Percentiles rank a stretch among this genome's conserved stretches.
These are phyloP conservation scores for Tenthredo amoena DNA, from an alignment of 2,888 invertebrate species.

Conservation along the genomic window DNA sequence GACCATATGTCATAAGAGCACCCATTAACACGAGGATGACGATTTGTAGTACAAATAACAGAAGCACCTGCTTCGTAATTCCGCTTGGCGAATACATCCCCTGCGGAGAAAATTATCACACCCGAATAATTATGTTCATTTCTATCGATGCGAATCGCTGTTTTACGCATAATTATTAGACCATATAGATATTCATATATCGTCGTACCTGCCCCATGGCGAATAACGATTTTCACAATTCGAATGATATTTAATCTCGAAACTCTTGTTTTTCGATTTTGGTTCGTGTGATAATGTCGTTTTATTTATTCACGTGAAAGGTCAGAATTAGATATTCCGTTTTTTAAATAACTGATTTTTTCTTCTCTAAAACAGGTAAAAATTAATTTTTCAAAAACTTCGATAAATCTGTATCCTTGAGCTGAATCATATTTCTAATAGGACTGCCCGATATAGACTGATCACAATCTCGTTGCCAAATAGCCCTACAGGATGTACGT, in stretches of 20 bases:
- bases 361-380: neutral
- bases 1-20: constrained; percentile 79
- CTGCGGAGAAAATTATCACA: constrained; percentile 55
- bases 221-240: neutral
- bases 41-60: constrained; percentile 79
- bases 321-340: neutral
- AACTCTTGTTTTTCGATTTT: neutral
- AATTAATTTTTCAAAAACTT: neutral
- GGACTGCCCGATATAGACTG: constrained; percentile 36
- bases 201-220: constrained; percentile 34
- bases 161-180: neutral
- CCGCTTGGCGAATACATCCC: constrained; percentile 61
- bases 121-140: neutral
- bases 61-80: constrained; percentile 72
- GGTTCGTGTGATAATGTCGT: neutral
- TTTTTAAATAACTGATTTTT: neutral
- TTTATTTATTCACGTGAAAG: neutral
- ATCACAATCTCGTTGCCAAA: neutral
- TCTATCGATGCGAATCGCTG: neutral
- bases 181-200: neutral
- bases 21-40: constrained; percentile 79
- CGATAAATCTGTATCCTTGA: neutral
- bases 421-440: constrained; percentile 2
- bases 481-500: constrained; percentile 40
- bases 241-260: neutral